phyloP scores from a whole-genome alignment of 2,797 vertebrate genomes.

The Helarctos malayanus region DNA sequence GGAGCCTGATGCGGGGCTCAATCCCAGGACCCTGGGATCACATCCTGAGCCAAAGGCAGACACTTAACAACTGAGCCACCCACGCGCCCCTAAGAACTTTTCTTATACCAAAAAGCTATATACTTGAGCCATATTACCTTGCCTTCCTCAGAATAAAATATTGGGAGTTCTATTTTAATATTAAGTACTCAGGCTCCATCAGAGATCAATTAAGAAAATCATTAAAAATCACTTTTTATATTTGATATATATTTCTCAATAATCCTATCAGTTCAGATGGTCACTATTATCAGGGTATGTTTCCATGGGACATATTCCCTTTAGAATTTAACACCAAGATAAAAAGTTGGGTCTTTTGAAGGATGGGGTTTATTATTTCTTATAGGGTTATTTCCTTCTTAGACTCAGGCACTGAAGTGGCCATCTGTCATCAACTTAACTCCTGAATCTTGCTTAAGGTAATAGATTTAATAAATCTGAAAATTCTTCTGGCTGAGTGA shows the following conservation, averaged over 20 bases:
- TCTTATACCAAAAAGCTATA: background rate
- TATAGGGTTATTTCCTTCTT: background rate
- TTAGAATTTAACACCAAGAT: constrained; percentile 8
- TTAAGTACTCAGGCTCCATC: background rate
- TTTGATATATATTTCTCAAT: background rate
- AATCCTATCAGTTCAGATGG: background rate
- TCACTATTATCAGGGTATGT: background rate
- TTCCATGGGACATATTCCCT: background rate
- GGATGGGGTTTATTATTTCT: background rate
- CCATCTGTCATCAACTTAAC: background rate
- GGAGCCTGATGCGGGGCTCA: too few relatives aligned
- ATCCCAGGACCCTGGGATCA: too few relatives aligned
- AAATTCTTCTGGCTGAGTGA: background rate
- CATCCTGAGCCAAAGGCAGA: too few relatives aligned
- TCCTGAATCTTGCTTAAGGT: background rate
- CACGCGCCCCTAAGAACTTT: background rate
- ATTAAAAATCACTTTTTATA: constrained; percentile 27
- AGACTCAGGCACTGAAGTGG: background rate
- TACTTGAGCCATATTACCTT: background rate
- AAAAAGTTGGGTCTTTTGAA: background rate
- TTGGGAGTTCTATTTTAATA: background rate
- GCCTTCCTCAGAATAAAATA: background rate
- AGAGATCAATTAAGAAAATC: constrained; percentile 3
- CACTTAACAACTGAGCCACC: too few relatives aligned
- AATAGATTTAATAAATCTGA: constrained; percentile 13